Conservation (phyloP, 2,113 vertebrate genomes). For the Solea solea region DNA sequence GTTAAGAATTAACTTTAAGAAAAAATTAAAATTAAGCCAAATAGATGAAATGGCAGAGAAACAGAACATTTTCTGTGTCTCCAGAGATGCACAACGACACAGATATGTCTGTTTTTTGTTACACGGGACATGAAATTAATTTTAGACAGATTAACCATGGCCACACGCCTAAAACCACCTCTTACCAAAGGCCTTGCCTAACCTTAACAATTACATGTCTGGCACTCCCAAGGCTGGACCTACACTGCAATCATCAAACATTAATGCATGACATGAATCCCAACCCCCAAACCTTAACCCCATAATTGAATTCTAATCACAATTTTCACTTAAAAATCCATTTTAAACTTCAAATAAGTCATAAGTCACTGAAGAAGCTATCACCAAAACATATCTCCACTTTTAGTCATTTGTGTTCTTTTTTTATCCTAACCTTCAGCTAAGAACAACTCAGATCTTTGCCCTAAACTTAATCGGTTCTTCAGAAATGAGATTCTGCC, state of each 20-base stretch:
- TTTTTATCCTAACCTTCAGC: no score
- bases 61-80: background rate
- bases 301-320: background rate
- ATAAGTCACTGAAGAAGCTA: background rate
- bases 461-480: no score
- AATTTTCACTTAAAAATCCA: background rate
- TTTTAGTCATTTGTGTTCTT: no score
- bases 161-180: background rate
- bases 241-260: background rate
- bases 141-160: background rate
- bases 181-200: background rate
- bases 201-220: background rate
- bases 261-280: no score
- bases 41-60: slow-evolving; percentile 6
- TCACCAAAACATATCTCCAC: no score
- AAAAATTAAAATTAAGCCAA: slow-evolving; percentile 14
- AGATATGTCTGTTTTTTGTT: background rate
- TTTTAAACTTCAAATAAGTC: background rate
- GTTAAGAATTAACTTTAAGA: no score
- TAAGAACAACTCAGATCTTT: no score
- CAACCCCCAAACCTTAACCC: background rate
- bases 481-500: no score
- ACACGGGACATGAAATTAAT: background rate
- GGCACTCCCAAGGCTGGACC: background rate
- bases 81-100: background rate